These are phyloP conservation scores for Propithecus perrieri DNA, from an alignment of 2,797 vertebrate species.

Conservation along the genomic window DNA sequence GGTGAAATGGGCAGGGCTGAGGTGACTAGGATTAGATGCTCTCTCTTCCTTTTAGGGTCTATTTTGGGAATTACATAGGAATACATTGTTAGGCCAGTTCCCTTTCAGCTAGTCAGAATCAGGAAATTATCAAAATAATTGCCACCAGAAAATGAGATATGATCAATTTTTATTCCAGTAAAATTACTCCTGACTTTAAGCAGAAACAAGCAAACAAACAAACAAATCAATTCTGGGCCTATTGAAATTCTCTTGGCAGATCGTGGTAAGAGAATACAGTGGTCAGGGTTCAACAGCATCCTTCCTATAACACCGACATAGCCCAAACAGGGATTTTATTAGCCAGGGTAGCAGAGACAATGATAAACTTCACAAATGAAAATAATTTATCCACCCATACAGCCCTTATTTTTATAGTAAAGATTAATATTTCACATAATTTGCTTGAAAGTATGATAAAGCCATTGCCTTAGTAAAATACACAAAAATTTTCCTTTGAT, in stretches of 20 bases:
- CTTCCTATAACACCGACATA: background rate
- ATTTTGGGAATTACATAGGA: constrained; percentile 60
- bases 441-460: background rate
- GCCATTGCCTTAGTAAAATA: background rate
- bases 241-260: background rate
- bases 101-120: constrained; percentile 46
- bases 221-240: background rate
- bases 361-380: background rate
- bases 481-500: background rate
- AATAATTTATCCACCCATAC: background rate
- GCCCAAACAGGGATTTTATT: background rate
- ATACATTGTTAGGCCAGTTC: constrained; percentile 56
- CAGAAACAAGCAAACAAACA: constrained; percentile 61
- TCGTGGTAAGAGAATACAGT: background rate
- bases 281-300: background rate
- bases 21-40: constrained; percentile 66
- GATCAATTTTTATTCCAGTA: constrained; percentile 60
- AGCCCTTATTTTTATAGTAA: background rate
- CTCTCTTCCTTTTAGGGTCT: constrained; percentile 49
- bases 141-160: constrained; percentile 60
- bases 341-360: background rate
- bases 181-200: constrained; percentile 59
- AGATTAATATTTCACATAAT: background rate
- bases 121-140: constrained; percentile 71
- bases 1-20: background rate